Base-by-base conservation (phyloP, 2,113 vertebrate species). In the Meleagris gallopavo region DNA sequence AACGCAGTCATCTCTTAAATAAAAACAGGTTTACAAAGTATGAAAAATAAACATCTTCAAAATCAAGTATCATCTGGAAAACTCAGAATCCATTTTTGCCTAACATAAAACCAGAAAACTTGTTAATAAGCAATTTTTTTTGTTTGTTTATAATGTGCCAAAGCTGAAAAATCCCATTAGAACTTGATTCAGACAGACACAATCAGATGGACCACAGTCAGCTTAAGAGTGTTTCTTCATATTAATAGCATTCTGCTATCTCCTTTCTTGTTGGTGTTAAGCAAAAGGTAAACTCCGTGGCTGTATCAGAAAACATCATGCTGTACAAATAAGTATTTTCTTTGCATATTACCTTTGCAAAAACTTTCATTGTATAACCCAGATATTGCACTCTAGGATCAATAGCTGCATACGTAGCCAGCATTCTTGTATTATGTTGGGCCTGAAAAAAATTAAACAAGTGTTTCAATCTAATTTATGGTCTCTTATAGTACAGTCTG, bases 331-430 rank as follows among this genome's bases (percentile, higher is more conserved):
- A 86, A 67, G 2, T 32, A 82, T 95, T 46, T 54, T 66, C 77
- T 88, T 85, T 89, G 82, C 34, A 2, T 46, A 96, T 94, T 98
- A 99, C 99, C 99, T 99, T 99, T 72, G 99, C 99, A 97, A 99
- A 99, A 77, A 99, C 99, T 97, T 99, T 99, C 98, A 99, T 99
- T 8, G 99, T 99, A 92, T 99, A 99, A 80, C 99, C 99, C 86
- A 99, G 97, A 93, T 98, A 99, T 55, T 99, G 99, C 52, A 99
- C 99, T 50, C 99, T 98, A 75, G 98, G 98, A 96, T 99, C 99
- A 94, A 99, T 98, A 86, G 99, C 99, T 86, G 99, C 99, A 10
- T 99, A 99, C 1, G 98, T 99, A 50, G 99, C 99, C 95, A 99
- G 97, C 99, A 99, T 99, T 90, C 99, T 98, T 88, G 99, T 99